Base-by-base conservation (phyloP, 1,140 invertebrate species). In the Muscidifurax raptorellus region DNA sequence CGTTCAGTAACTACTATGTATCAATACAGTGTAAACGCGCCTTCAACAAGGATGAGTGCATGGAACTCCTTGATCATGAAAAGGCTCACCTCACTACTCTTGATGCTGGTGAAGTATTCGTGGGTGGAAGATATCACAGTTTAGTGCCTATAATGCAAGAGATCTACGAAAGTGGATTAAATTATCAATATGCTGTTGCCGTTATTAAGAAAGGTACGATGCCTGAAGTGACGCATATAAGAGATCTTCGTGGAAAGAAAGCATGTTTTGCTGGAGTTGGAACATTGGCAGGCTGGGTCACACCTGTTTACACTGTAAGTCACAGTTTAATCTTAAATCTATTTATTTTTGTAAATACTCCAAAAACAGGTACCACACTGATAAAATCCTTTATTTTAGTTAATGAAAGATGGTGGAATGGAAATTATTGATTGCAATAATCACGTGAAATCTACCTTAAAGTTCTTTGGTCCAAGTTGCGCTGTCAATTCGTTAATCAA, bases 391-490 rank as follows among this genome's bases (percentile, higher is more conserved):
- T 77, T 83, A 47, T 79, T 94, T 78, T 90, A 97, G 95, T 91
- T 99, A 28, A 97, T 99, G 95, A 94, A 95, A 89, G 92, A 96
- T 84, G 96, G 96, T 32, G 95, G 95, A 47, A 95, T 98, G 93
- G 95, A 97, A 90, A 95, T 98, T 59, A 95, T 97, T 40, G 97
- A 98, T 90, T 99, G 98, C 89, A 99, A 99, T 88, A 99, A 99
- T 93, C 97, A 99, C 90, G 97, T 99, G 0, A 98, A 99, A 92
- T 97, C 97, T 5, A 96, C 98, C 0, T 97, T 97, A 13, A 95
- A 96, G 85, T 99, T 95, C 90, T 99, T 99, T 91, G 96, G 97
- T 6, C 94, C 95, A 75, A 98, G 98, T 76, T 99, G 98, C 94
- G 97, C 98, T 27, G 97, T 98, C 0, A 98, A 99, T 91, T 97